These are phyloP conservation scores for Margaritifera margaritifera DNA, from an alignment of 2,888 invertebrate species.

Conservation along the genomic window DNA sequence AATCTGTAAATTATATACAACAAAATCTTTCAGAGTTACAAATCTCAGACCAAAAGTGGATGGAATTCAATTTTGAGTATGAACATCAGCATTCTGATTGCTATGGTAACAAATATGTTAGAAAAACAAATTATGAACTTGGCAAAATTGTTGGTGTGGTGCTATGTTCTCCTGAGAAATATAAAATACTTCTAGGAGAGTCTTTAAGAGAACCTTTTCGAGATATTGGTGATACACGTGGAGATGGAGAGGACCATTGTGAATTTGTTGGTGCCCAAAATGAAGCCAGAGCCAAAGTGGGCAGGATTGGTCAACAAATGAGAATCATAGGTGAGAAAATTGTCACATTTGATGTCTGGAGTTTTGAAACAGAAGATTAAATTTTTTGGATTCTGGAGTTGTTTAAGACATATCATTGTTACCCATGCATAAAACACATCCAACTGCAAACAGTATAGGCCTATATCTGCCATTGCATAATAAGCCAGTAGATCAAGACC, in stretches of 20 bases:
- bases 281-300: slow-evolving; percentile 24
- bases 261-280: slow-evolving; percentile 56
- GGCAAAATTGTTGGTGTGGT: slow-evolving; percentile 60
- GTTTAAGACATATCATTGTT: too few species aligned
- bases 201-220: slow-evolving; percentile 49
- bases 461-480: too few species aligned
- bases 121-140: slow-evolving; percentile 36
- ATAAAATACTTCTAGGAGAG: slow-evolving; percentile 61
- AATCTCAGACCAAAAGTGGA: slow-evolving; percentile 36
- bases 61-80: slow-evolving; percentile 50
- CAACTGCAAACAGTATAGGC: too few species aligned
- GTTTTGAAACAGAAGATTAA: not conserved
- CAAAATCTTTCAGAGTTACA: too few species aligned
- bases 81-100: slow-evolving; percentile 44
- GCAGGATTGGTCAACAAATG: slow-evolving; percentile 6
- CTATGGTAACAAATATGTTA: slow-evolving; percentile 51
- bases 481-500: too few species aligned
- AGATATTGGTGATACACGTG: slow-evolving; percentile 56
- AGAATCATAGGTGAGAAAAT: slow-evolving; percentile 20
- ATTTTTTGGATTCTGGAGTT: not conserved
- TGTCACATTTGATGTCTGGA: slow-evolving; percentile 1
- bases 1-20: too few species aligned
- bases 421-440: too few species aligned
- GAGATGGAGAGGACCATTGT: slow-evolving; percentile 64
- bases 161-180: slow-evolving; percentile 51